These are phyloP conservation scores for Distichodus sexfasciatus DNA, from an alignment of 2,797 vertebrate genomes.

Conservation along the genomic window DNA sequence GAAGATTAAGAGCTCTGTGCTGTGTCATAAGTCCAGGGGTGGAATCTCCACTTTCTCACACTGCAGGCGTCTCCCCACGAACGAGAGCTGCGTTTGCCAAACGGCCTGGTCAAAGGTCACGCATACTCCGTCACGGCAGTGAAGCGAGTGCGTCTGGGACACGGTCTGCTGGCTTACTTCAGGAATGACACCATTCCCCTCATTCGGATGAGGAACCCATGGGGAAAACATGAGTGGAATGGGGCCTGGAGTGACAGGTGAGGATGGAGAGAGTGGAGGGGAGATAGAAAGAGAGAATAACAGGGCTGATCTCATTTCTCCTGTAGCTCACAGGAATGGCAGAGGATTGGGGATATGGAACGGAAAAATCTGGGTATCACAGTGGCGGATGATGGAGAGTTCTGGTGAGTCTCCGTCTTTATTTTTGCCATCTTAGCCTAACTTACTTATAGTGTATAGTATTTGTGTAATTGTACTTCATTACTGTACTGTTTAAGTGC, in stretches of 20 bases:
- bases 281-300: background rate
- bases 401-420: conserved; percentile 83
- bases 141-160: conserved; percentile 79
- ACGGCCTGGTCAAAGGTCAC: conserved; percentile 85
- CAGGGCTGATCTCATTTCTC: background rate
- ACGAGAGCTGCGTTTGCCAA: conserved; percentile 70
- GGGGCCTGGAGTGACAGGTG: conserved; percentile 93
- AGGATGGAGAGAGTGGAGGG: conserved; percentile 51
- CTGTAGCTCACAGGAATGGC: conserved; percentile 89
- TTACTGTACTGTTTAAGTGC: too few relatives aligned
- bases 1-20: background rate
- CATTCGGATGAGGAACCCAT: conserved; percentile 93
- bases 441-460: too few relatives aligned
- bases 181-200: conserved; percentile 84
- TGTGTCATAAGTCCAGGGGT: too few relatives aligned
- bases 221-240: conserved; percentile 89
- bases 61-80: conserved; percentile 69
- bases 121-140: conserved; percentile 89
- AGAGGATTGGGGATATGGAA: conserved; percentile 80
- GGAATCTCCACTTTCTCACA: background rate
- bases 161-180: conserved; percentile 77
- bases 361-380: conserved; percentile 79
- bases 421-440: too few relatives aligned
- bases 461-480: too few relatives aligned
- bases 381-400: conserved; percentile 90